Evolutionary conservation across 2,888 invertebrate genomes (phyloP).

Genomic region (Acanthosepion esculentum): DNA sequence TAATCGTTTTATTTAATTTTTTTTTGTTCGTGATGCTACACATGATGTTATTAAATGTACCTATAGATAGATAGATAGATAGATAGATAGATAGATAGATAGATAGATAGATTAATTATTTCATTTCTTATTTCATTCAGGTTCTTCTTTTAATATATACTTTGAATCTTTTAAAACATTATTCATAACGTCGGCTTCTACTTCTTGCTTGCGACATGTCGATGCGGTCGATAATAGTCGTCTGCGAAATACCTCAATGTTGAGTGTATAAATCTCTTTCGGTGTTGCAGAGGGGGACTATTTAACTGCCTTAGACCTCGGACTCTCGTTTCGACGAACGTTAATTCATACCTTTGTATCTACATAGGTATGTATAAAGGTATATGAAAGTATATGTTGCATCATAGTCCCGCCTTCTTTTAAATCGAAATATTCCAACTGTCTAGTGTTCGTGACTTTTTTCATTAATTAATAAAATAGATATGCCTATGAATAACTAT

Average conservation of each 20-base stretch:
- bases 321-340: background rate
- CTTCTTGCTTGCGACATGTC: background rate
- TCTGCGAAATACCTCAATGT: background rate
- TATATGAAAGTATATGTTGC: background rate
- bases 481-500: no score
- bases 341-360: background rate
- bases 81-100: background rate
- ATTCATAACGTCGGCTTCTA: background rate
- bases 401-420: background rate
- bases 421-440: background rate
- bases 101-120: background rate
- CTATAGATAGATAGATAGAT: background rate
- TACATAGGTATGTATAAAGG: background rate
- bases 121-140: background rate
- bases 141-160: background rate
- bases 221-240: no score
- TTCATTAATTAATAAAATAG: no score
- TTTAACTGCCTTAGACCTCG: background rate
- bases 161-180: background rate
- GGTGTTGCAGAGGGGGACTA: background rate
- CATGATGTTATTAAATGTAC: no score
- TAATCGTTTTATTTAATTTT: no score
- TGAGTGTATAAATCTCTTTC: background rate
- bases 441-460: slow-evolving; percentile 49
- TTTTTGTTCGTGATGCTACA: no score